Evolutionary conservation across 2,888 invertebrate species (phyloP).

Genomic region (Melangyna quadrimaculata): DNA sequence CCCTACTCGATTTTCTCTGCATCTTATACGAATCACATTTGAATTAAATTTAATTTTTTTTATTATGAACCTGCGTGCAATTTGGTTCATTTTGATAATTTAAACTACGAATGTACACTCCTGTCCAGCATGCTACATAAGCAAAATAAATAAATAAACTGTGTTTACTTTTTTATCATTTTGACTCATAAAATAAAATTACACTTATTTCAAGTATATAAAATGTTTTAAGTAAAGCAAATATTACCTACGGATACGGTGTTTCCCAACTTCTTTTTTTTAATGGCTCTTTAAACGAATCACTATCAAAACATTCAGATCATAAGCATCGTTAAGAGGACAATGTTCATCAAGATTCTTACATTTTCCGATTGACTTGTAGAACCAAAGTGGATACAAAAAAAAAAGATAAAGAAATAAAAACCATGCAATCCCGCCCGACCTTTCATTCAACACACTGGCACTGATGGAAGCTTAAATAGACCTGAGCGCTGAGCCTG

Average conservation of each 20-base stretch:
- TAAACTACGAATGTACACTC: too few species aligned
- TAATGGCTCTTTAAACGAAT: not conserved
- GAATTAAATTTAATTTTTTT: too few species aligned
- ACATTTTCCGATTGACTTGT: constrained; percentile 50
- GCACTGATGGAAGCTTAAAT: constrained; percentile 16
- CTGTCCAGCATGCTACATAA: too few species aligned
- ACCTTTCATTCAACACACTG: constrained; percentile 15
- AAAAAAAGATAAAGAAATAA: constrained; percentile 12
- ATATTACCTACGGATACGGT: too few species aligned
- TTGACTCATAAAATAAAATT: not conserved
- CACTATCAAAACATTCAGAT: not conserved
- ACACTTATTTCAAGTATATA: not conserved
- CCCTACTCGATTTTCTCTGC: too few species aligned
- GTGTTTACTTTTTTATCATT: too few species aligned
- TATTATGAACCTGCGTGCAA: too few species aligned
- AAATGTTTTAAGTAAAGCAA: not conserved
- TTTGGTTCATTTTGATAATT: too few species aligned
- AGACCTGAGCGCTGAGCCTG: not conserved
- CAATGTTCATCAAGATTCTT: constrained; percentile 37
- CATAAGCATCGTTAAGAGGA: constrained; percentile 19
- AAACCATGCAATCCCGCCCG: not conserved
- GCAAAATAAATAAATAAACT: too few species aligned
- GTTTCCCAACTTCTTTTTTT: not conserved
- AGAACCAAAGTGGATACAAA: not conserved
- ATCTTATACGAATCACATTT: too few species aligned